Percentiles rank a stretch among this genome's conserved stretches.
These are phyloP conservation scores for Helogale parvula DNA, from an alignment of 2,113 vertebrate genomes.

Conservation along the genomic window DNA sequence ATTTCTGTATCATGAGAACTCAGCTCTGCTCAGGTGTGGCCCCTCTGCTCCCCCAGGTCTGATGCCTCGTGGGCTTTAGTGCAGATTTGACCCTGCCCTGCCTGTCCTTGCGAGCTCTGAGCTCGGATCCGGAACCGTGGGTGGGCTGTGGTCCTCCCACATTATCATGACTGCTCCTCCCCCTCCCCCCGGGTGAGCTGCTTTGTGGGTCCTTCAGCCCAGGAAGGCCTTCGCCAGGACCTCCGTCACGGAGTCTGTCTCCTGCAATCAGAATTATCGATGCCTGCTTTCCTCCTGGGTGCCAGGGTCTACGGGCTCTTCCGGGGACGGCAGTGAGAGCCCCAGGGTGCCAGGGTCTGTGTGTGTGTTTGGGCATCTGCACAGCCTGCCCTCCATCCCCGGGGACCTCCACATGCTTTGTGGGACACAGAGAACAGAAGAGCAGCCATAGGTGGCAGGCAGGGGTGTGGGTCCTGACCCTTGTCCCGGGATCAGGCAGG, in stretches of 20 bases:
- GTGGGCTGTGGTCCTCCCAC: accelerated
- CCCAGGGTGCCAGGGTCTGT: background rate
- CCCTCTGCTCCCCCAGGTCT: accelerated
- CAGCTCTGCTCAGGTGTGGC: no score
- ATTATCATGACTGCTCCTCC: accelerated
- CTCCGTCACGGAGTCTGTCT: accelerated
- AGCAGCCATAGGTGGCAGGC: background rate
- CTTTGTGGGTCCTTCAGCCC: background rate
- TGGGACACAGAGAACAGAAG: accelerated
- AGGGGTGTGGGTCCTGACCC: background rate
- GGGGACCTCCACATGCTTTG: no score
- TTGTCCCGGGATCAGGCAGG: accelerated
- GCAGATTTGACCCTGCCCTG: no score
- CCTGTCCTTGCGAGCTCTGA: background rate
- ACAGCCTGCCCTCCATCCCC: background rate
- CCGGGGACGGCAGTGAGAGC: accelerated
- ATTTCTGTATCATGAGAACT: background rate
- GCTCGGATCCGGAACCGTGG: background rate
- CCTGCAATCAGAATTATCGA: no score
- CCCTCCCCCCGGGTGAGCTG: accelerated
- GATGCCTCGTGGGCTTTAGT: accelerated
- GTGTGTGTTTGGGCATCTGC: accelerated
- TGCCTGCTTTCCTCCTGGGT: background rate
- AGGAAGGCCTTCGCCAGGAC: background rate
- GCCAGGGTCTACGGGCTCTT: background rate